Evolutionary conservation across 2,113 vertebrate species (phyloP).

Genomic region (Ptilonorhynchus violaceus): DNA sequence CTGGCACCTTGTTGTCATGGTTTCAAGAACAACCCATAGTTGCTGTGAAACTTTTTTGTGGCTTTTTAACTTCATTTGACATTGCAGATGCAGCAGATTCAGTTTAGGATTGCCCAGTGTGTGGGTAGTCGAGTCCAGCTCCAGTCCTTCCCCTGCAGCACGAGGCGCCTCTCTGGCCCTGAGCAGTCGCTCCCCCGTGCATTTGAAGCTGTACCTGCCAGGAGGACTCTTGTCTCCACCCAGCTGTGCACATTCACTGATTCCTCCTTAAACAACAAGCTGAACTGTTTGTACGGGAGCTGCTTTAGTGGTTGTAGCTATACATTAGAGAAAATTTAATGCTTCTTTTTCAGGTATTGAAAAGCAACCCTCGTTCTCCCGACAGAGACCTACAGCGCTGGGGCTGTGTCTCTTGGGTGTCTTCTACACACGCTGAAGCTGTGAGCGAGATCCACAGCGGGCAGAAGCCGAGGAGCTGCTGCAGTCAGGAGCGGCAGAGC

Average conservation of each 20-base stretch:
- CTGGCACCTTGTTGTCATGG: not conserved
- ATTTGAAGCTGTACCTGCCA: not conserved
- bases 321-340: not conserved
- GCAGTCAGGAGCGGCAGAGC: not conserved
- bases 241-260: not conserved
- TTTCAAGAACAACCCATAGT: not conserved
- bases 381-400: not conserved
- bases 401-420: not conserved
- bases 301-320: not conserved
- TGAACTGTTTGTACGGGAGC: not conserved
- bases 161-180: not conserved
- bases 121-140: not conserved
- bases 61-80: not conserved
- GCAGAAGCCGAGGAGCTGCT: not conserved
- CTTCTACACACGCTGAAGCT: fast-evolving
- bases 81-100: not conserved
- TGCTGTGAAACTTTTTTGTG: not conserved
- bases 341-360: not conserved
- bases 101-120: not conserved
- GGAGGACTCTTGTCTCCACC: not conserved
- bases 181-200: not conserved
- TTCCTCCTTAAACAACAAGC: not conserved
- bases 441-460: fast-evolving
- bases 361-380: not conserved
- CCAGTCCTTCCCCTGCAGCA: not conserved